phyloP scores from a whole-genome alignment of 2,888 invertebrate species.

The Acanthopleura granulata region DNA sequence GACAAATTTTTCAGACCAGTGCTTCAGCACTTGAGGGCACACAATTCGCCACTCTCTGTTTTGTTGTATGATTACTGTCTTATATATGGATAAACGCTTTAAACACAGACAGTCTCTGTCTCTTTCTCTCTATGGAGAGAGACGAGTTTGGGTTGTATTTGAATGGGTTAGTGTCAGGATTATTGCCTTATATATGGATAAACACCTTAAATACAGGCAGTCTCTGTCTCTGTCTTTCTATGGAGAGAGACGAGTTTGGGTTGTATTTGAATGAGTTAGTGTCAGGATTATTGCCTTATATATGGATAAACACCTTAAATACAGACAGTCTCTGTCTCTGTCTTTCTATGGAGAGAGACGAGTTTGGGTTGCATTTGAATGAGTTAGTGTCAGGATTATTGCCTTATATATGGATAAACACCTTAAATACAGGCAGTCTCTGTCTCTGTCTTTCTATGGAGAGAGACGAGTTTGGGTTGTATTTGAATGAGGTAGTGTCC shows the following conservation, averaged over 20 bases:
- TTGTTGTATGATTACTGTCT: too few species aligned
- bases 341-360: slow-evolving; percentile 84
- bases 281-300: too few species aligned
- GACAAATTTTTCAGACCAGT: too few species aligned
- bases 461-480: slow-evolving; percentile 87
- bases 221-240: slow-evolving; percentile 86
- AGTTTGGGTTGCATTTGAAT: slow-evolving; percentile 79
- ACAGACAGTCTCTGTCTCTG: slow-evolving; percentile 91
- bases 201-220: slow-evolving; percentile 86
- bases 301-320: slow-evolving; percentile 73
- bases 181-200: too few species aligned
- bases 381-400: background rate
- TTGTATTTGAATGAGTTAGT: slow-evolving; percentile 77
- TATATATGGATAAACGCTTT: too few species aligned
- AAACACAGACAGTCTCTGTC: slow-evolving; percentile 88
- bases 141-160: slow-evolving; percentile 84
- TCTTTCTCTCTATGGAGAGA: slow-evolving; percentile 85
- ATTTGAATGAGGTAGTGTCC: slow-evolving; percentile 26
- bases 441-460: slow-evolving; percentile 88
- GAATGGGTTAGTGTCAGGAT: too few species aligned
- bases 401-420: slow-evolving; percentile 11
- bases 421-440: slow-evolving; percentile 86
- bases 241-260: slow-evolving; percentile 83
- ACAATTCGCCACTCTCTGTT: too few species aligned
- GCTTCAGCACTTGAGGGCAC: too few species aligned